Conservation (phyloP, 1,140 invertebrate species). For the Mesaphorura yosii region DNA sequence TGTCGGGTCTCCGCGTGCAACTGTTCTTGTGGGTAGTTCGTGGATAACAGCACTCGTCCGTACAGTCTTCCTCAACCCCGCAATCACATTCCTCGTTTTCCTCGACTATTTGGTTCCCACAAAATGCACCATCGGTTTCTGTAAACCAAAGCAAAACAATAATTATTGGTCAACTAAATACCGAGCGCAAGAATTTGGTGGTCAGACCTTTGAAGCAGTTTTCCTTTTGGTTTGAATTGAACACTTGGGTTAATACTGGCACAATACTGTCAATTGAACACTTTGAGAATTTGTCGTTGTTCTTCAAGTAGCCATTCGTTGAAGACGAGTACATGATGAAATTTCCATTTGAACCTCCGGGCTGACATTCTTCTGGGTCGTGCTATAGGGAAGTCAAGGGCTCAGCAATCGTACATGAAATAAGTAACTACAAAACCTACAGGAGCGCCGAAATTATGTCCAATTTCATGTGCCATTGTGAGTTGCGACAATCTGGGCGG, state of each 20-base stretch:
- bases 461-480: slow-evolving; percentile 96
- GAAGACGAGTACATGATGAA: slow-evolving; percentile 96
- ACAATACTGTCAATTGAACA: slow-evolving; percentile 93
- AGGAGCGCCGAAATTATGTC: slow-evolving; percentile 97
- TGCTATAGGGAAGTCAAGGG: slow-evolving; percentile 56
- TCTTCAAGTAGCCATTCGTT: slow-evolving; percentile 87
- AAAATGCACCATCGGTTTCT: slow-evolving; percentile 86
- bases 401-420: not conserved
- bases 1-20: slow-evolving; percentile 53
- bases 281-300: slow-evolving; percentile 87
- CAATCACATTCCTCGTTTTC: slow-evolving; percentile 94
- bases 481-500: slow-evolving; percentile 93
- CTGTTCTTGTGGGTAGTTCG: slow-evolving; percentile 57
- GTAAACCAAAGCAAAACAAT: slow-evolving; percentile 32
- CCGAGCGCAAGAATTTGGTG: slow-evolving; percentile 28
- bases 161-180: not conserved
- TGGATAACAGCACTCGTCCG: slow-evolving; percentile 88
- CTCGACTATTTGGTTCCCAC: slow-evolving; percentile 98
- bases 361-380: slow-evolving; percentile 81
- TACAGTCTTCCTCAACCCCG: slow-evolving; percentile 84
- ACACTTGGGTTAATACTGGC: slow-evolving; percentile 70
- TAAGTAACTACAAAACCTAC: slow-evolving; percentile 42
- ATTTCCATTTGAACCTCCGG: slow-evolving; percentile 86
- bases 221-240: slow-evolving; percentile 75
- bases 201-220: slow-evolving; percentile 89